Conservation (phyloP, 2,113 vertebrate genomes). For the Stegostoma tigrinum region DNA sequence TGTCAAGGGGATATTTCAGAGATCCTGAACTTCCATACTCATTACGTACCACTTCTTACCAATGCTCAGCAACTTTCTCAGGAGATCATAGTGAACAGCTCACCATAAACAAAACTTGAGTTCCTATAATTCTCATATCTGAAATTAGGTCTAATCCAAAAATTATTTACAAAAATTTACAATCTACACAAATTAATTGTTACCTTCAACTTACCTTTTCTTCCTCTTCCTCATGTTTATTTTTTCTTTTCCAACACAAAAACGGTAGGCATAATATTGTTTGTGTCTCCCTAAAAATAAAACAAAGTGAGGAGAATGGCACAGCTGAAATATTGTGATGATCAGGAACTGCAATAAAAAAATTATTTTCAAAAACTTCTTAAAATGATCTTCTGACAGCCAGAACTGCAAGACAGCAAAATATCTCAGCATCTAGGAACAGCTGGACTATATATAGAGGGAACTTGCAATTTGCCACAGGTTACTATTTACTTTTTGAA, state of each 20-base stretch:
- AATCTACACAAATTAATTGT: neutral
- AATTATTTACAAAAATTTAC: neutral
- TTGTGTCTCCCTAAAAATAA: slow-evolving; percentile 25
- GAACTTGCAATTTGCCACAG: neutral
- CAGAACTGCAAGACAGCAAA: neutral
- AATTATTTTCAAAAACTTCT: neutral
- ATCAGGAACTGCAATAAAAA: neutral
- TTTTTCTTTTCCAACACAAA: slow-evolving; percentile 26
- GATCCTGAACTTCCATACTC: neutral
- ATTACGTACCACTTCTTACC: neutral
- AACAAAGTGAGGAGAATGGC: neutral
- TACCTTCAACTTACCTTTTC: neutral
- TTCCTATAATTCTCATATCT: too few relatives aligned
- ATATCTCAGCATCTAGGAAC: neutral
- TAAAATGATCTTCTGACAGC: neutral
- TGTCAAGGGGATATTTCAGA: neutral
- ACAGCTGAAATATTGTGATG: neutral
- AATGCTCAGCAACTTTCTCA: neutral
- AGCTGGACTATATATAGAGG: neutral
- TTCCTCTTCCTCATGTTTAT: neutral
- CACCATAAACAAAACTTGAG: neutral
- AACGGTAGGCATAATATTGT: slow-evolving; percentile 26
- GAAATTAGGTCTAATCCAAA: too few relatives aligned
- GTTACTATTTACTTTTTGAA: neutral
- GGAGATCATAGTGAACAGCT: neutral